Evolutionary conservation across 2,113 vertebrate species (phyloP).

Genomic region (Aegotheles bennettii): DNA sequence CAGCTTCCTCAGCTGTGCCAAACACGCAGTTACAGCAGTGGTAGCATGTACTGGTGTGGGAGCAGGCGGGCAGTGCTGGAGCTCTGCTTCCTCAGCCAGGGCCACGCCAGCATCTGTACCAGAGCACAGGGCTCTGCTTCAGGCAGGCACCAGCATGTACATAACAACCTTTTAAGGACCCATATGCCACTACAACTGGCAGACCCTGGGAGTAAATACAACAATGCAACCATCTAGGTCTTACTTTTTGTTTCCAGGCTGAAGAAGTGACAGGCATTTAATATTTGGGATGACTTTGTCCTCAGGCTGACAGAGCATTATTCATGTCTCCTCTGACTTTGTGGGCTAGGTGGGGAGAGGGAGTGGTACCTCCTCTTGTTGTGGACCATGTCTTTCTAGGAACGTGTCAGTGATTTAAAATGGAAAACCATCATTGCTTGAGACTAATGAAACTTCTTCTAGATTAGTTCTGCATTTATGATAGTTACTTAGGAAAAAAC

Average conservation of each 20-base stretch:
- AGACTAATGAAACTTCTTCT: background rate
- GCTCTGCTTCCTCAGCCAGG: background rate
- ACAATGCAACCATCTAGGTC: background rate
- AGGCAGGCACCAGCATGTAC: accelerated
- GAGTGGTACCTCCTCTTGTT: background rate
- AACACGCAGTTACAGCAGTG: accelerated
- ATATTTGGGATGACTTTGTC: background rate
- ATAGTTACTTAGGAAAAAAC: background rate
- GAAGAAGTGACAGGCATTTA: background rate
- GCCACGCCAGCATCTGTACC: too few species aligned
- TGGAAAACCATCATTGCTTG: background rate
- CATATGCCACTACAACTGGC: background rate
- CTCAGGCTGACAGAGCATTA: background rate
- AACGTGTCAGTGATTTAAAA: background rate
- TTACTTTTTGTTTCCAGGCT: background rate
- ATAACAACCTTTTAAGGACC: background rate
- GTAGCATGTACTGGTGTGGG: accelerated
- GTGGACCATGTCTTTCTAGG: background rate
- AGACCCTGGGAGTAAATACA: background rate
- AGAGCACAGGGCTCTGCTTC: accelerated
- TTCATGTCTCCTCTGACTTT: background rate
- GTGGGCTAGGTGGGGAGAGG: background rate
- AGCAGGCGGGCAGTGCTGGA: background rate
- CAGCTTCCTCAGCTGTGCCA: background rate
- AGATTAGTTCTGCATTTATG: background rate